Evolutionary conservation across 2,113 vertebrate species (phyloP).

Genomic region (Mormoops blainvillei): DNA sequence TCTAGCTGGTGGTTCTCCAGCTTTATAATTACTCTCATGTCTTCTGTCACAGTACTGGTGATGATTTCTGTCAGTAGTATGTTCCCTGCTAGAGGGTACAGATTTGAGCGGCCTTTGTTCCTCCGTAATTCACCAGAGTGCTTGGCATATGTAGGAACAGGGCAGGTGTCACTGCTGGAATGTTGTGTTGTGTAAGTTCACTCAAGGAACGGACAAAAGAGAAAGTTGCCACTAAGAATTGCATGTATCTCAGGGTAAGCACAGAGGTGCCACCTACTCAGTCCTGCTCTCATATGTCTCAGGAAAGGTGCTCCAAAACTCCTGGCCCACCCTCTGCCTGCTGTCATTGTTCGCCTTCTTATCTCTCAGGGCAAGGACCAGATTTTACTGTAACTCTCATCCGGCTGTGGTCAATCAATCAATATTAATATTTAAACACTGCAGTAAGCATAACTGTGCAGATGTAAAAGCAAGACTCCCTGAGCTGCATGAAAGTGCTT

Average conservation of each 20-base stretch:
- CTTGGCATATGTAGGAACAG: background rate
- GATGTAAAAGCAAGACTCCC: background rate
- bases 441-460: background rate
- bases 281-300: background rate
- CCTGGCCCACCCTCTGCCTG: background rate
- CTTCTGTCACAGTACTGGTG: background rate
- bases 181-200: background rate
- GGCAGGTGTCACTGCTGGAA: background rate
- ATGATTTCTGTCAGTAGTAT: background rate
- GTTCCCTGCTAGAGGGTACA: background rate
- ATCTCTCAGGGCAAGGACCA: background rate
- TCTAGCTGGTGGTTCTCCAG: background rate
- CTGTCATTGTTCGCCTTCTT: background rate
- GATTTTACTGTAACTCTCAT: constrained; percentile 6
- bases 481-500: background rate
- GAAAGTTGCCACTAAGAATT: background rate
- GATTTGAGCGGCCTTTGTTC: background rate
- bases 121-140: background rate
- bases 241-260: background rate
- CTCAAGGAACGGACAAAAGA: background rate
- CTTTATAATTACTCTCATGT: background rate
- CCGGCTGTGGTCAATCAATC: background rate
- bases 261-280: rapidly evolving
- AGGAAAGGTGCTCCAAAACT: background rate
- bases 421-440: constrained; percentile 15